These are phyloP conservation scores for Teleogryllus oceanicus DNA, from an alignment of 2,888 invertebrate genomes.

Conservation along the genomic window DNA sequence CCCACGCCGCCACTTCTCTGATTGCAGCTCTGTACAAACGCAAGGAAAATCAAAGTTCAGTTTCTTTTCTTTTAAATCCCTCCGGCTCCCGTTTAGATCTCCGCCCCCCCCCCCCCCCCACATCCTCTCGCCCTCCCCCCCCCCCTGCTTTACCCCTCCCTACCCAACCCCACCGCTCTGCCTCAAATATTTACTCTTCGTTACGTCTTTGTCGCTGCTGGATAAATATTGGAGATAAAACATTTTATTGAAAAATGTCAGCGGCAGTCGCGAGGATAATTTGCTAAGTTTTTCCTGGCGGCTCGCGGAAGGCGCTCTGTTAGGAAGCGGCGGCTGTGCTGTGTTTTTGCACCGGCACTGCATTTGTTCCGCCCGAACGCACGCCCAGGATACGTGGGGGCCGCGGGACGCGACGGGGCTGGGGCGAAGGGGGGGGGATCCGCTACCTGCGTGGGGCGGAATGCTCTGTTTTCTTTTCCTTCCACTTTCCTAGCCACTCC, in stretches of 20 bases:
- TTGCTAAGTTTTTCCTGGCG: constrained; percentile 4
- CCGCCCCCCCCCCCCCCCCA: too few species aligned
- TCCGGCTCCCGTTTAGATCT: too few species aligned
- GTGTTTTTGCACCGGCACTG: constrained; percentile 9
- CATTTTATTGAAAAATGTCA: constrained; percentile 18
- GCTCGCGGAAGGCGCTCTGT: not conserved
- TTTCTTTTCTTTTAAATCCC: too few species aligned
- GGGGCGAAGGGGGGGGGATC: not conserved
- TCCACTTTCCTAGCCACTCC: too few species aligned
- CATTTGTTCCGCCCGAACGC: not conserved
- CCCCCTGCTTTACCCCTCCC: not conserved
- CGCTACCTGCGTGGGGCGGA: not conserved
- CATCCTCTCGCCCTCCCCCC: too few species aligned
- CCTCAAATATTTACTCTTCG: constrained; percentile 18
- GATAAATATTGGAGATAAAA: constrained; percentile 18
- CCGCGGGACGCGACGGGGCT: not conserved
- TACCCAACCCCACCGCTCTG: not conserved
- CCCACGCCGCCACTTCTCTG: not conserved
- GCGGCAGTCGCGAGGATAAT: constrained; percentile 18
- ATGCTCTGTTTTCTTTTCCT: too few species aligned
- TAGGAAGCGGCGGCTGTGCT: not conserved
- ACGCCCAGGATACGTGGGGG: not conserved
- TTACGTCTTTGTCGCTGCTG: not conserved
- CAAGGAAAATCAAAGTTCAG: too few species aligned
- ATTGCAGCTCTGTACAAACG: too few species aligned